Percentiles rank a stretch among this genome's conserved stretches.
Conservation (phyloP, 2,113 vertebrate species). For the Anolis sagrei region DNA sequence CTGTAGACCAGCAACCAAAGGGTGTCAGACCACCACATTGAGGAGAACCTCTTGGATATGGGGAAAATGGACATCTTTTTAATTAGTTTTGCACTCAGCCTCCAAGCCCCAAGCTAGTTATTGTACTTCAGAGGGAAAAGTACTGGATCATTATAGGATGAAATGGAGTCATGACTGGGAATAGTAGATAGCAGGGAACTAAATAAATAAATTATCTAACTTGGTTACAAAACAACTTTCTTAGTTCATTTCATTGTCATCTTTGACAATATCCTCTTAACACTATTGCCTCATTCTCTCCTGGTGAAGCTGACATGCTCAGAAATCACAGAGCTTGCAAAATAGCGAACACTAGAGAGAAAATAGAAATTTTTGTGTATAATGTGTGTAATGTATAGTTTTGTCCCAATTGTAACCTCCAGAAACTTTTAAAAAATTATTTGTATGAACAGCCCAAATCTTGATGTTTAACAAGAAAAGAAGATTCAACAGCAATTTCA, state of each 20-base stretch:
- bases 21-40: too few species aligned
- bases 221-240: neutral
- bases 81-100: neutral
- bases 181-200: neutral
- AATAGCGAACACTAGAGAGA: neutral
- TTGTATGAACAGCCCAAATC: neutral
- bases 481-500: constrained; percentile 8
- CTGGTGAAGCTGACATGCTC: neutral
- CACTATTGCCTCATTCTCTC: too few species aligned
- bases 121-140: too few species aligned
- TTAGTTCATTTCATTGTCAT: neutral
- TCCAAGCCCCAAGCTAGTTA: neutral
- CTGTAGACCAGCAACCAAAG: too few species aligned
- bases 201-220: neutral
- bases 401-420: neutral
- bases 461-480: constrained; percentile 4
- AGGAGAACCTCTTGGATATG: neutral
- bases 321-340: neutral
- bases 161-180: neutral
- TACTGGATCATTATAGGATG: neutral
- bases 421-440: neutral
- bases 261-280: neutral
- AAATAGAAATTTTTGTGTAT: neutral
- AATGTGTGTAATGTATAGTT: neutral
- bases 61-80: neutral